Evolutionary conservation across 2,113 vertebrate species (phyloP).

Genomic region (Paramormyrops kingsleyae): DNA sequence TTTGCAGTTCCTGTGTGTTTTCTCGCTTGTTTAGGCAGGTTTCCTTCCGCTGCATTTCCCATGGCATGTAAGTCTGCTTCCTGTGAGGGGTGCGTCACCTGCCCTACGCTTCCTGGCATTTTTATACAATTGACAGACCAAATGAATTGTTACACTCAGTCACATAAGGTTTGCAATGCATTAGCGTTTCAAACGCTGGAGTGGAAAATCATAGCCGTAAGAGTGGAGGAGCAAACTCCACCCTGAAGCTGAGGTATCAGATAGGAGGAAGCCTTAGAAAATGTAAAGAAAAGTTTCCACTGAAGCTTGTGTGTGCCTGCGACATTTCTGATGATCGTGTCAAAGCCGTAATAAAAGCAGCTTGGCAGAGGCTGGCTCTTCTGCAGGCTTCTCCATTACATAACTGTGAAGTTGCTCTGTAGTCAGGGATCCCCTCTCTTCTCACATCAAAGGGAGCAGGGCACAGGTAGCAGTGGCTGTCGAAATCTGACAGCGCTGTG

Average conservation of each 20-base stretch:
- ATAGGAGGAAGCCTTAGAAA: background rate
- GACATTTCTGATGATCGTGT: conserved; percentile 49
- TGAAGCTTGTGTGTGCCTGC: conserved; percentile 43
- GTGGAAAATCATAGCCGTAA: background rate
- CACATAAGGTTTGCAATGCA: background rate
- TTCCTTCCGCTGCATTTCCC: background rate
- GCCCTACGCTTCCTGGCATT: background rate
- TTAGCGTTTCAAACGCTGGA: background rate
- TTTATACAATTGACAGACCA: background rate
- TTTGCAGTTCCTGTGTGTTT: background rate
- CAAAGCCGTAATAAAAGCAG: conserved; percentile 28
- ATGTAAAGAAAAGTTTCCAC: conserved; percentile 8
- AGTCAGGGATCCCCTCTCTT: conserved; percentile 29
- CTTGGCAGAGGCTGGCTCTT: conserved; percentile 22
- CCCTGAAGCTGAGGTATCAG: too few relatives aligned
- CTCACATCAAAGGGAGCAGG: conserved; percentile 44
- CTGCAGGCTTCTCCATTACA: conserved; percentile 24
- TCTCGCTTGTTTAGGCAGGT: background rate
- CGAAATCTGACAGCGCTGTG: conserved; percentile 56
- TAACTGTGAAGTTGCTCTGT: conserved; percentile 33
- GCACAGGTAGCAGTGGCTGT: conserved; percentile 39
- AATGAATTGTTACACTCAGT: background rate
- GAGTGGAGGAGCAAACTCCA: background rate
- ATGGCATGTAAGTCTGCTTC: background rate
- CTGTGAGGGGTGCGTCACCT: background rate